These are phyloP conservation scores for Volucella zonaria DNA, from an alignment of 2,888 invertebrate genomes.

Conservation along the genomic window DNA sequence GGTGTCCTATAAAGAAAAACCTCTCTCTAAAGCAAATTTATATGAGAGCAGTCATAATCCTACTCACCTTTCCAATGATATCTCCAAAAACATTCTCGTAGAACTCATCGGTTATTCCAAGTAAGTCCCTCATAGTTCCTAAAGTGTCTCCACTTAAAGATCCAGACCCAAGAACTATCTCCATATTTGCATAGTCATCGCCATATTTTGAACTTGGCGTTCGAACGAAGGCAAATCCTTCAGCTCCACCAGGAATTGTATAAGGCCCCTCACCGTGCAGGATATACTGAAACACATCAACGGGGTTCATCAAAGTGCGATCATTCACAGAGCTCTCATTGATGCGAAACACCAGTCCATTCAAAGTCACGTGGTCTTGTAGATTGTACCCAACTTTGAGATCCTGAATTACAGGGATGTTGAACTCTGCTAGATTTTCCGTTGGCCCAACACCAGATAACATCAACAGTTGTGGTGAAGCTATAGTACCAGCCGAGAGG, in stretches of 20 bases:
- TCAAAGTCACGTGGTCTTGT: slow-evolving; percentile 91
- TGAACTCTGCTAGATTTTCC: slow-evolving; percentile 85
- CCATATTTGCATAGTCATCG: slow-evolving; percentile 88
- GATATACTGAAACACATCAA: slow-evolving; percentile 86
- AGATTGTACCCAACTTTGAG: slow-evolving; percentile 91
- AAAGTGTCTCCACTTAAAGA: slow-evolving; percentile 89
- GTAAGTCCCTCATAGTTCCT: slow-evolving; percentile 86
- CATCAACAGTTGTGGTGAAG: slow-evolving; percentile 93
- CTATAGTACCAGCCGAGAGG: slow-evolving; percentile 91
- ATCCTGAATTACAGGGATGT: slow-evolving; percentile 86
- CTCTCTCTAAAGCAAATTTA: not conserved
- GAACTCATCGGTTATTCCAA: slow-evolving; percentile 84
- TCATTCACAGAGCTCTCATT: slow-evolving; percentile 88
- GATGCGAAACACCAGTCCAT: slow-evolving; percentile 88
- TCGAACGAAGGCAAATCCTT: slow-evolving; percentile 89
- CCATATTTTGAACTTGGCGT: slow-evolving; percentile 84
- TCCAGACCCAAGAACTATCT: slow-evolving; percentile 90
- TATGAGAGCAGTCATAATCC: not conserved
- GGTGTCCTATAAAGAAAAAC: slow-evolving; percentile 79
- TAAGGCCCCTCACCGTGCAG: slow-evolving; percentile 87
- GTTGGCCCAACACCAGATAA: slow-evolving; percentile 91
- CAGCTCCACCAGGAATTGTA: slow-evolving; percentile 90
- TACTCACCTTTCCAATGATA: slow-evolving; percentile 77
- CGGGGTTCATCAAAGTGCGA: slow-evolving; percentile 84
- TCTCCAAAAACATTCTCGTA: slow-evolving; percentile 81